Conservation (phyloP, 30 jellyfish, hydroid and myxozoan species). For the Aurelia aurita region DNA sequence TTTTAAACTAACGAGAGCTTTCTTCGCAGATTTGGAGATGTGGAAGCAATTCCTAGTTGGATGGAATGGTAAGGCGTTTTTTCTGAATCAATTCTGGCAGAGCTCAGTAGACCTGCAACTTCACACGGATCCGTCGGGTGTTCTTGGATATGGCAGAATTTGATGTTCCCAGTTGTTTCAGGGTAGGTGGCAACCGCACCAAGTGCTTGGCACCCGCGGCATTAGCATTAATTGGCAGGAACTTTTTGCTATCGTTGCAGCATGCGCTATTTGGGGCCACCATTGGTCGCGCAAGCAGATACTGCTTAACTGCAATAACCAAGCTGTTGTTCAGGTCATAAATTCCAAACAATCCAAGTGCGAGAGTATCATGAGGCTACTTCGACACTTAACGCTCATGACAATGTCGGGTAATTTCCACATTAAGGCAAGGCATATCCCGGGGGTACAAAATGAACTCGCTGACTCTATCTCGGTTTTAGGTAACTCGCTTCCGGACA, state of each 20-base stretch:
- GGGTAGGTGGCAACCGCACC: constrained; percentile 18
- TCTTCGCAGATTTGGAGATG: too few relatives aligned
- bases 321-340: neutral
- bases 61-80: too few relatives aligned
- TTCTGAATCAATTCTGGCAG: too few relatives aligned
- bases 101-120: too few relatives aligned
- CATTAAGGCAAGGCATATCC: constrained; percentile 5
- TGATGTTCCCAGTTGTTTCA: neutral
- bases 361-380: neutral
- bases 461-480: constrained; percentile 21
- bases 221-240: neutral
- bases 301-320: constrained; percentile 3
- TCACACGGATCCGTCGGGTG: too few relatives aligned
- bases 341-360: constrained; percentile 4
- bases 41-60: too few relatives aligned
- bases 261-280: too few relatives aligned
- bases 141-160: too few relatives aligned
- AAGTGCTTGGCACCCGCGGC: neutral
- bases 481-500: constrained; percentile 3
- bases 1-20: too few relatives aligned
- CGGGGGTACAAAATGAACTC: constrained; percentile 1
- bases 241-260: too few relatives aligned
- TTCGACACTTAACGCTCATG: neutral
- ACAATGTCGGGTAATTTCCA: constrained; percentile 2
- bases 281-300: too few relatives aligned